A percentile compares a stretch with the other conserved stretches of the same genome.
These are phyloP conservation scores for Gastrophryne carolinensis DNA, from an alignment of 2,797 vertebrate species.

Conservation along the genomic window DNA sequence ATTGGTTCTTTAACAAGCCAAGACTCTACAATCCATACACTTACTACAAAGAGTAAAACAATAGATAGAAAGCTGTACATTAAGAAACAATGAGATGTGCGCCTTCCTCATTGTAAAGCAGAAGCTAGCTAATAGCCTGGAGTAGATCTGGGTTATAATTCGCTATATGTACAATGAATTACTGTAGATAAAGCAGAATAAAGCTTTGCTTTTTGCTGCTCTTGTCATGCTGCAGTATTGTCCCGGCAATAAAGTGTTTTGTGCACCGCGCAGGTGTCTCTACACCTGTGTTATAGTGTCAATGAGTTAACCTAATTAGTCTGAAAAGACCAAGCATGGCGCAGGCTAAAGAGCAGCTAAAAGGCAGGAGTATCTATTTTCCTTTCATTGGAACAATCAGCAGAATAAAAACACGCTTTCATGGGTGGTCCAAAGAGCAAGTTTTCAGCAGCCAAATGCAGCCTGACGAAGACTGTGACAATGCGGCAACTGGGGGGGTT, in stretches of 20 bases:
- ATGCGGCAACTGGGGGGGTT: slow-evolving; percentile 26
- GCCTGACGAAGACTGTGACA: slow-evolving; percentile 18
- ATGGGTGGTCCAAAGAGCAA: slow-evolving; percentile 66
- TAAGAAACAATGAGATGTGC: not conserved
- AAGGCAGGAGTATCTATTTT: slow-evolving; percentile 60
- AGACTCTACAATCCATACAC: no score
- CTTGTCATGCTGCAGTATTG: slow-evolving; percentile 39
- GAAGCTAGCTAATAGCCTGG: not conserved
- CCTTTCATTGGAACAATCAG: slow-evolving; percentile 60
- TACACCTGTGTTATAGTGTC: slow-evolving; percentile 60
- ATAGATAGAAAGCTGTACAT: not conserved
- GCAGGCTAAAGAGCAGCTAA: slow-evolving; percentile 49
- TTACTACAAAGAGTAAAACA: not conserved
- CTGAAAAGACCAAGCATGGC: slow-evolving; percentile 49
- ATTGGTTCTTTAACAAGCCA: no score
- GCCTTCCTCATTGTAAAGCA: not conserved
- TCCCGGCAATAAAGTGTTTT: slow-evolving; percentile 56
- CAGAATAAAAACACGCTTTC: slow-evolving; percentile 63
- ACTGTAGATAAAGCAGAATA: not conserved
- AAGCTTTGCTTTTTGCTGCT: not conserved
- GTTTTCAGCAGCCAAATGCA: slow-evolving; percentile 29
- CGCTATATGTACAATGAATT: no score
- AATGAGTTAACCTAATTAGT: slow-evolving; percentile 60
- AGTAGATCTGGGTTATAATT: not conserved
- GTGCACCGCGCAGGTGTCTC: slow-evolving; percentile 63